Percentiles rank a stretch among this genome's conserved stretches.
Evolutionary conservation across 2,888 invertebrate species (phyloP).

Genomic region (Nomada fabriciana): DNA sequence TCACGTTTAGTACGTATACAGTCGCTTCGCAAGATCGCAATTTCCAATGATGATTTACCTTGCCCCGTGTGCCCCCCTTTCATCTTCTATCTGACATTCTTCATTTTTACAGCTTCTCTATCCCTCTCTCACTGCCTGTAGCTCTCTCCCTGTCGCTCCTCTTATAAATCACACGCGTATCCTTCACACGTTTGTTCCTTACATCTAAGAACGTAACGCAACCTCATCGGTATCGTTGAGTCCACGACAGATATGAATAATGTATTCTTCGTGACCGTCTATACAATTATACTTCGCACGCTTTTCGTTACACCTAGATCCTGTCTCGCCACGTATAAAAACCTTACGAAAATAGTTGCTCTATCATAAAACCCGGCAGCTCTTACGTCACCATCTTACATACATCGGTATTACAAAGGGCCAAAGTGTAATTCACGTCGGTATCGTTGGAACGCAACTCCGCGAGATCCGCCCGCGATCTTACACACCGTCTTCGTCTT

Average conservation of each 20-base stretch:
- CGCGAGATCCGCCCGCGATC: neutral
- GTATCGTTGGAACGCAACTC: constrained; percentile 6
- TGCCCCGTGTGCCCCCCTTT: constrained; percentile 21
- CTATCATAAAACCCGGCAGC: constrained; percentile 74
- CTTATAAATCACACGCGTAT: neutral
- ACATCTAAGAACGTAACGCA: constrained; percentile 15
- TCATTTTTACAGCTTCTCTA: constrained; percentile 3
- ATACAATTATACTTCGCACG: constrained; percentile 42
- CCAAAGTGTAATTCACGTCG: constrained; percentile 11
- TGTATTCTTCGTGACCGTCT: constrained; percentile 43
- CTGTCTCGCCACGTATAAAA: constrained; percentile 75
- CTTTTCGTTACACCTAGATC: constrained; percentile 62
- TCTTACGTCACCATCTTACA: constrained; percentile 39
- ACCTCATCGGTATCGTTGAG: constrained; percentile 35
- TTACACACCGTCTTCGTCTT: neutral
- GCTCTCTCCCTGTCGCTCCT: neutral
- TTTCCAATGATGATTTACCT: constrained; percentile 20
- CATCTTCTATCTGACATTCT: neutral
- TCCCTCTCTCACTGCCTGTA: no score
- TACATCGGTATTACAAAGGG: constrained; percentile 42
- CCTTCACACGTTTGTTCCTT: neutral
- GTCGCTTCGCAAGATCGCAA: constrained; percentile 41
- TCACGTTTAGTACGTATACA: constrained; percentile 53
- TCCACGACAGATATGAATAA: constrained; percentile 68
- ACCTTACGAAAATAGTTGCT: constrained; percentile 81